phyloP scores from a whole-genome alignment of 2,113 vertebrate species.

The Jacana jacana region DNA sequence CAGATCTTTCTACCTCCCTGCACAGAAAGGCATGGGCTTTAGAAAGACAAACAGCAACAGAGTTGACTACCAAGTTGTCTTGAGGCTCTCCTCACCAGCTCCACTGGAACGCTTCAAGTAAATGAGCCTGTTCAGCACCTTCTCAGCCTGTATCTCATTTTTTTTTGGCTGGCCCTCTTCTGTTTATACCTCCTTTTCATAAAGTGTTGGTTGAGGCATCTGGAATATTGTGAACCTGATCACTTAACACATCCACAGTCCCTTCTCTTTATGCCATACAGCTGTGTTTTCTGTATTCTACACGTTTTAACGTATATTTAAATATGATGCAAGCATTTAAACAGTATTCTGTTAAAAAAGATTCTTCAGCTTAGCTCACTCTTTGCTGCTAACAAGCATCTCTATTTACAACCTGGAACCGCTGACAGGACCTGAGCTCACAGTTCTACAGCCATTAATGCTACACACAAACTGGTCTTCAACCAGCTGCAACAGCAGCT shows the following conservation, averaged over 20 bases:
- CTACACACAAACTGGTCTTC: neutral
- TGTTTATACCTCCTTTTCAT: neutral
- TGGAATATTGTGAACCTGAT: neutral
- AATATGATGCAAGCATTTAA: neutral
- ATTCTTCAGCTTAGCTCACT: neutral
- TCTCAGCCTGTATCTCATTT: neutral
- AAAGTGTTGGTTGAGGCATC: neutral
- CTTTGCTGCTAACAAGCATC: neutral
- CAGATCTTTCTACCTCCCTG: neutral
- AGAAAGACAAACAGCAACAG: neutral
- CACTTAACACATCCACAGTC: fast-evolving
- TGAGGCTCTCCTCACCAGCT: neutral
- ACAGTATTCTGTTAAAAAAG: neutral
- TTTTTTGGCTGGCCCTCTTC: neutral
- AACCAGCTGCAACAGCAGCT: fast-evolving
- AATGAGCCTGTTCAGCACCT: neutral
- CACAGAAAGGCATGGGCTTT: neutral
- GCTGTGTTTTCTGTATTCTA: neutral
- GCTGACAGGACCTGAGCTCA: neutral
- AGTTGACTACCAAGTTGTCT: too few relatives aligned
- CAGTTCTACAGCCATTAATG: neutral
- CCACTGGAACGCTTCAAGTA: too few relatives aligned
- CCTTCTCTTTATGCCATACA: neutral
- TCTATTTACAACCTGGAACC: neutral
- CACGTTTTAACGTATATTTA: fast-evolving